Evolutionary conservation across 2,888 invertebrate genomes (phyloP), one percentile per base, ranked within the genome.

Genomic region (Apotomis betuletana): DNA sequence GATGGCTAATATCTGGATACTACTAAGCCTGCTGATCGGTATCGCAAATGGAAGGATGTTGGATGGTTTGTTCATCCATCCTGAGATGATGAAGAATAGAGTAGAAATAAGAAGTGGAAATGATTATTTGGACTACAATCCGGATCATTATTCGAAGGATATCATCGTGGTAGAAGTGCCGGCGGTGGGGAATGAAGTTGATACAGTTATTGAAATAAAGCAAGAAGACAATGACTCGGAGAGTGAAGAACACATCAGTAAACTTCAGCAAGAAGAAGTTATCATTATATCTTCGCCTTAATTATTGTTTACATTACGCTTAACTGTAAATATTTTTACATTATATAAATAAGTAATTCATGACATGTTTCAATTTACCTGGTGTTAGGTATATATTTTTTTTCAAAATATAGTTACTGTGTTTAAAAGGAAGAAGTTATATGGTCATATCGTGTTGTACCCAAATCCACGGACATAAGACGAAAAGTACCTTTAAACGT

Each of bases 121-220:
- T 69, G 87, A 90, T 70, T 90, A 89, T 67, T 81, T 89, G 74
- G 90, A 91, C 74, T 90, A 85, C 69, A 84, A 84, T 70, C 86
- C 87, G 0, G 85, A 84, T 3, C 77, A 81, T 61, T 64, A 55
- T 44, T 41, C 69, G 3, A 69, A 75, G 54, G 73, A 77, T 63
- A 72, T 78, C 46, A 76, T 77, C 5, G 54, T 76, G 8, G 67
- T 78, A 10, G 76, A 78, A 41, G 67, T 80, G 8, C 76, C 78
- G 10, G 55, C 52, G 6, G 62, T 55, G 9, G 69, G 27, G 1
- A 54, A 52, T n/a, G 69, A 70, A 4, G 55, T 70, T 9, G 60
- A 74, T 2, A 71, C 77, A 9, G 54, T 79, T 38, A 70, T 80
- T 62, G 75, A 78, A 74, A 76, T 79, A 58, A 70, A 76, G 27